Conservation (phyloP, 2,888 invertebrate genomes). For the Torymus aiolomorphi region DNA sequence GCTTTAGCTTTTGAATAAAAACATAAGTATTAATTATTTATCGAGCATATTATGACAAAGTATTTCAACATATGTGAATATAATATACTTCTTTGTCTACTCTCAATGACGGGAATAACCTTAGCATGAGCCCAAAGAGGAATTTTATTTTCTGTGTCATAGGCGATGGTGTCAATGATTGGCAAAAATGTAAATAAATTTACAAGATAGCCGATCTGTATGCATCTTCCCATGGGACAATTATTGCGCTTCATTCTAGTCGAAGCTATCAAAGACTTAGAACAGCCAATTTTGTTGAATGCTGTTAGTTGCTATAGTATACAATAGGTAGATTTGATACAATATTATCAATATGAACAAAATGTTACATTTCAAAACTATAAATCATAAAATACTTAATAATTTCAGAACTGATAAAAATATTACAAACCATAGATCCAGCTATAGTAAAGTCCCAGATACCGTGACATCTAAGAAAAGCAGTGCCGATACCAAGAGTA, state of each 20-base stretch:
- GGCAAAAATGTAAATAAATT: conserved; percentile 32
- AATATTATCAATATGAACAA: neutral
- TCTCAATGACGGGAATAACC: conserved; percentile 9
- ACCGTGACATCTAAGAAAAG: conserved; percentile 23
- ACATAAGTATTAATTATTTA: too few relatives aligned
- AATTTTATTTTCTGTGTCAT: conserved; percentile 16
- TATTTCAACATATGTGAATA: too few relatives aligned
- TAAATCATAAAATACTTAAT: too few relatives aligned
- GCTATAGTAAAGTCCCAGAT: conserved; percentile 2
- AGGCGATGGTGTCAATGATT: conserved; percentile 23
- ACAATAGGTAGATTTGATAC: neutral
- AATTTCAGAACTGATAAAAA: too few relatives aligned
- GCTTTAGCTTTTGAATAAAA: conserved; percentile 3
- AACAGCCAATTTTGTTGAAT: conserved; percentile 17
- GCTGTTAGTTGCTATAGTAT: neutral
- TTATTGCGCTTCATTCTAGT: conserved; percentile 8
- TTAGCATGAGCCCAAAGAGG: conserved; percentile 23
- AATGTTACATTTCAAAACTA: too few relatives aligned
- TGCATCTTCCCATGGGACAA: conserved; percentile 24
- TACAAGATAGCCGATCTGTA: conserved; percentile 22
- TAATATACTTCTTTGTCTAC: conserved; percentile 18
- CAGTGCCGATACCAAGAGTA: conserved; percentile 20
- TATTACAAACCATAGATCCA: conserved; percentile 14
- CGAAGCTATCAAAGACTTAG: neutral
- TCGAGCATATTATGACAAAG: too few relatives aligned